Evolutionary conservation across 1,140 invertebrate species (phyloP).

Genomic region (Zaprionus ghesquierei): DNA sequence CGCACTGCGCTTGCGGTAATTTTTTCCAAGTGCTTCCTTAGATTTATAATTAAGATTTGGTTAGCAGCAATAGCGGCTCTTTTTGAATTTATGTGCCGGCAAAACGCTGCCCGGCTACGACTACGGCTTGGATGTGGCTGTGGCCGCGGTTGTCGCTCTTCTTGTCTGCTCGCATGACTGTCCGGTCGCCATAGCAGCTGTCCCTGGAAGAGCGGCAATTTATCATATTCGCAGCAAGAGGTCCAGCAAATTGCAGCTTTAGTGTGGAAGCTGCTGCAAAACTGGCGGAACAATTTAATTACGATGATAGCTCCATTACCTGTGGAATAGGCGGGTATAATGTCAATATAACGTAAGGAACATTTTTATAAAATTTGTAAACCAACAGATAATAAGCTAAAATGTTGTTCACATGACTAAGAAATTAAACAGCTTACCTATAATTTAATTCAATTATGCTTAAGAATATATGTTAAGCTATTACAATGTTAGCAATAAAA

Average conservation of each 20-base stretch:
- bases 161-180: neutral
- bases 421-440: too few species aligned
- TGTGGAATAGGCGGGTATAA: neutral
- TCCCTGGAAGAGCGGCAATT: constrained; percentile 57
- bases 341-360: too few species aligned
- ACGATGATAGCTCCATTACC: constrained; percentile 41
- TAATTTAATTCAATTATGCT: too few species aligned
- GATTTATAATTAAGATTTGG: constrained; percentile 82
- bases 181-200: constrained; percentile 29
- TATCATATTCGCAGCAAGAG: constrained; percentile 68
- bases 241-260: constrained; percentile 42
- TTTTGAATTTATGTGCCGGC: constrained; percentile 58
- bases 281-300: constrained; percentile 66
- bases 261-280: constrained; percentile 19
- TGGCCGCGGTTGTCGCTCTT: neutral
- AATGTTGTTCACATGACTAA: too few species aligned
- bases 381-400: too few species aligned
- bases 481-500: too few species aligned
- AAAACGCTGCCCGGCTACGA: constrained; percentile 34
- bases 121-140: constrained; percentile 10
- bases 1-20: constrained; percentile 68
- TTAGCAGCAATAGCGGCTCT: constrained; percentile 70
- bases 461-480: too few species aligned
- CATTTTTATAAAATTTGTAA: too few species aligned
- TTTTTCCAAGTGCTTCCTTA: constrained; percentile 79